Percentiles rank a stretch among this genome's conserved stretches.
Conservation (phyloP, 1,140 invertebrate species). For the Trypoxylus dichotomus region DNA sequence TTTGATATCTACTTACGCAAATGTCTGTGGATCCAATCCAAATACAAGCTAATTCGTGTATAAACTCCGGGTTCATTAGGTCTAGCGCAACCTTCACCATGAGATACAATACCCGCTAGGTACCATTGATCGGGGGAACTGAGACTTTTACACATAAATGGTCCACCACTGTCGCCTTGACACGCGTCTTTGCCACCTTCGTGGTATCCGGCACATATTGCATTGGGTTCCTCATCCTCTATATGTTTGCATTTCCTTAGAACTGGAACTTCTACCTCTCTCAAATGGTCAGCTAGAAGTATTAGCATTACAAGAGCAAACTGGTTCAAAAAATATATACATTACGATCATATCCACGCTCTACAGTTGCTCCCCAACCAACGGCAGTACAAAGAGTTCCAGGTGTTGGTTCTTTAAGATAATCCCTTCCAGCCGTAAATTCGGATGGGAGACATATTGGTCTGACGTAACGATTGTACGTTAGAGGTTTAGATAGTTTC, state of each 20-base stretch:
- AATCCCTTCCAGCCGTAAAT: conserved; percentile 58
- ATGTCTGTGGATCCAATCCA: conserved; percentile 66
- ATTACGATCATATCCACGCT: conserved; percentile 75
- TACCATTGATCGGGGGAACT: conserved; percentile 67
- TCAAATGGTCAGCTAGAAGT: conserved; percentile 64
- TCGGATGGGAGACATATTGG: conserved; percentile 69
- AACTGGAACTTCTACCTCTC: conserved; percentile 71
- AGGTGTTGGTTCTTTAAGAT: conserved; percentile 61
- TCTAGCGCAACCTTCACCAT: conserved; percentile 79
- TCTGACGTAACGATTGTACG: conserved; percentile 77
- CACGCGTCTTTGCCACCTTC: conserved; percentile 80
- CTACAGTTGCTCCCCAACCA: conserved; percentile 75
- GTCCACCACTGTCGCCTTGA: conserved; percentile 80
- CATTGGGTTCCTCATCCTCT: conserved; percentile 62
- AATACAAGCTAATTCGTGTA: conserved; percentile 71
- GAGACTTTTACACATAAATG: conserved; percentile 71
- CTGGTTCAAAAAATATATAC: background rate
- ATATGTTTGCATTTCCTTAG: conserved; percentile 60
- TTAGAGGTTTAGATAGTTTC: conserved; percentile 65
- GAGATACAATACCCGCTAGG: conserved; percentile 75
- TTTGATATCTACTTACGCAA: conserved; percentile 54
- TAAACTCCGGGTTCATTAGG: conserved; percentile 80
- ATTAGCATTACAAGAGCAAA: background rate
- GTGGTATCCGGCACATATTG: conserved; percentile 74
- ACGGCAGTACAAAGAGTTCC: conserved; percentile 69